These are phyloP conservation scores for Euglossa dilemma DNA, from an alignment of 1,140 invertebrate genomes.

Conservation along the genomic window DNA sequence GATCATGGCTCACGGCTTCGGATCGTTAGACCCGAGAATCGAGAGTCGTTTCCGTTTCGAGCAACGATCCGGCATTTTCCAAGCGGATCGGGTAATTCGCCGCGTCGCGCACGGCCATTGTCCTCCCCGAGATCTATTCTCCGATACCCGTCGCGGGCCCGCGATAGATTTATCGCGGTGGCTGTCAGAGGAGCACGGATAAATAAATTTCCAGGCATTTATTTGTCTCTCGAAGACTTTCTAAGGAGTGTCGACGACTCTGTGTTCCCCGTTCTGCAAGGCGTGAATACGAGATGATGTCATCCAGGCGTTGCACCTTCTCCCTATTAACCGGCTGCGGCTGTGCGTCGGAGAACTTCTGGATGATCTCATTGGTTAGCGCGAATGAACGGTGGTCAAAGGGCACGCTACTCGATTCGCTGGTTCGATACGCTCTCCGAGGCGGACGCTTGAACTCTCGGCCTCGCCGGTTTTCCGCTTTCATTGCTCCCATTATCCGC, in stretches of 20 bases:
- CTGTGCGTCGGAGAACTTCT: constrained; percentile 41
- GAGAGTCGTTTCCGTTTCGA: background rate
- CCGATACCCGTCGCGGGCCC: constrained; percentile 5
- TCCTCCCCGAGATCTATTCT: constrained; percentile 13
- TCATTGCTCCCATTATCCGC: background rate
- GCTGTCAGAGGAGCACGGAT: constrained; percentile 35
- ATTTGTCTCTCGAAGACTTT: constrained; percentile 67
- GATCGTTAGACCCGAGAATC: constrained; percentile 34
- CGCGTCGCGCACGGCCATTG: constrained; percentile 8
- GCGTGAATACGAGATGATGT: constrained; percentile 69
- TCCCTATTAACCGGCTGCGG: constrained; percentile 55
- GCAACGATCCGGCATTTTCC: background rate
- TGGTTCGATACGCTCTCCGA: constrained; percentile 1
- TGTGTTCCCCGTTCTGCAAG: constrained; percentile 44
- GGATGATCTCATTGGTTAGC: constrained; percentile 60
- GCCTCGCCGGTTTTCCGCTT: constrained; percentile 8
- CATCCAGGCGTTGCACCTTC: constrained; percentile 69
- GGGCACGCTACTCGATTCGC: constrained; percentile 43
- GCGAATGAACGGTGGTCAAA: constrained; percentile 58
- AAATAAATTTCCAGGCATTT: constrained; percentile 64
- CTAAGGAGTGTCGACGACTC: constrained; percentile 69
- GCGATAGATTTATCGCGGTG: constrained; percentile 52
- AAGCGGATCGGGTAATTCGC: constrained; percentile 13
- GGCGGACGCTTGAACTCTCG: background rate
- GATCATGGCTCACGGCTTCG: constrained; percentile 24